phyloP scores from a whole-genome alignment of 1,140 invertebrate genomes.

The Spodoptera litura region DNA sequence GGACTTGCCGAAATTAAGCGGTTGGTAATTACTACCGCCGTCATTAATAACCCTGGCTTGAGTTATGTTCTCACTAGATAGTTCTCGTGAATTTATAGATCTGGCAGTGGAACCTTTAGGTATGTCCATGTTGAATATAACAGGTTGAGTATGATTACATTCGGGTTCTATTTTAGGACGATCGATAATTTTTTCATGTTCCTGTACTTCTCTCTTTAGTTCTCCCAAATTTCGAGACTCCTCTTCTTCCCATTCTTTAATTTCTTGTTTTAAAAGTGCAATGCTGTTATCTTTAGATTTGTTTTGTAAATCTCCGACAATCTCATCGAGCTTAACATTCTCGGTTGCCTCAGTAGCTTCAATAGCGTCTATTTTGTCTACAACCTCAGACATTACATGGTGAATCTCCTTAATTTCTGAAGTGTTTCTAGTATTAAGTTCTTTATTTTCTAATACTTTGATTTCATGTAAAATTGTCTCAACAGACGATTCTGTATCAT shows the following conservation, averaged over 20 bases:
- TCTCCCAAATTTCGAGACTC: conserved; percentile 29
- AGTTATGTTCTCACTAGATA: not conserved
- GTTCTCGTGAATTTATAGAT: not conserved
- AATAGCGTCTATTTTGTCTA: conserved; percentile 46
- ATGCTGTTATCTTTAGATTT: conserved; percentile 22
- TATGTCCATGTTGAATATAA: not conserved
- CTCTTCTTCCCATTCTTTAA: conserved; percentile 49
- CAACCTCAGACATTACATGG: conserved; percentile 59
- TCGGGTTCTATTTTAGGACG: not conserved
- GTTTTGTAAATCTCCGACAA: conserved; percentile 18
- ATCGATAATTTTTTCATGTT: conserved; percentile 15
- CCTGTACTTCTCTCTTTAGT: conserved; percentile 18
- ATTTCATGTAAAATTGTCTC: conserved; percentile 60
- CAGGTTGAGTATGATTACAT: not conserved
- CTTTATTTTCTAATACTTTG: conserved; percentile 61
- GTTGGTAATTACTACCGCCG: not conserved
- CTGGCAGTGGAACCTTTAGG: not conserved
- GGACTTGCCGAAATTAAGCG: not conserved
- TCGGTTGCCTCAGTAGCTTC: conserved; percentile 44
- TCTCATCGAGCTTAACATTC: conserved; percentile 52
- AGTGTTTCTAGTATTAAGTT: conserved; percentile 58
- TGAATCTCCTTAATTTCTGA: conserved; percentile 60
- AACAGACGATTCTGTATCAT: conserved; percentile 52
- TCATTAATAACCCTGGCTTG: not conserved
- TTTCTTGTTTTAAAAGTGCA: conserved; percentile 22